phyloP scores from a whole-genome alignment of 2,888 invertebrate species.

The Phrixothrix hirtus region DNA sequence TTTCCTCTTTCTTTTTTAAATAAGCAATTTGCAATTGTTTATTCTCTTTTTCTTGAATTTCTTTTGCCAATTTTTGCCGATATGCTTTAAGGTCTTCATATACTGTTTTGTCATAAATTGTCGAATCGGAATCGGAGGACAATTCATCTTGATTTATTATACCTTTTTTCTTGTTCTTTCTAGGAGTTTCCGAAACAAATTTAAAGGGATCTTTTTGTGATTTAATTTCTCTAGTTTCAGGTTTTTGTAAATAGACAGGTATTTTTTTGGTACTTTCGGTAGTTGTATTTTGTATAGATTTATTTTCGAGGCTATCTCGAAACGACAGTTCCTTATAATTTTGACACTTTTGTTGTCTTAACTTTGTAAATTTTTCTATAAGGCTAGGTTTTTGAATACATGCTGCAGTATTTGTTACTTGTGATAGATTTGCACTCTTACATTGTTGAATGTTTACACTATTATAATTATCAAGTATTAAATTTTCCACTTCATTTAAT shows the following conservation, averaged over 20 bases:
- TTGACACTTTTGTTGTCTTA: constrained; percentile 14
- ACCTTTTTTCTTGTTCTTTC: constrained; percentile 12
- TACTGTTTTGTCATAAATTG: constrained; percentile 23
- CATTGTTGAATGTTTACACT: constrained; percentile 1
- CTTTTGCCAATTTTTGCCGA: constrained; percentile 7
- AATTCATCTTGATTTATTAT: constrained; percentile 12
- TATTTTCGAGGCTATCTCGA: not conserved
- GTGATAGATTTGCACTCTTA: not conserved
- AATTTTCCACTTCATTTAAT: no score
- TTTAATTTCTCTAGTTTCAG: not conserved
- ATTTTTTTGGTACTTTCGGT: constrained; percentile 18
- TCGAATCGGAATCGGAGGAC: constrained; percentile 30
- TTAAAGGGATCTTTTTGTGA: constrained; percentile 6
- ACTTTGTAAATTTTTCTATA: not conserved
- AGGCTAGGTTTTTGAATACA: not conserved
- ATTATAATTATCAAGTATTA: not conserved
- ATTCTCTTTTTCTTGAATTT: not conserved
- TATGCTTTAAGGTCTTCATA: constrained; percentile 19
- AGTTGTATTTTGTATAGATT: not conserved
- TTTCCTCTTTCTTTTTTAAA: no score
- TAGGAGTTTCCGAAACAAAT: not conserved
- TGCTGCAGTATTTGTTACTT: not conserved
- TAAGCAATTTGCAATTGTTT: no score
- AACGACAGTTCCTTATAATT: constrained; percentile 27
- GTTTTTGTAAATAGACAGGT: constrained; percentile 32